phyloP scores from a whole-genome alignment of 1,140 invertebrate genomes.

The Neotoxoptera formosana region DNA sequence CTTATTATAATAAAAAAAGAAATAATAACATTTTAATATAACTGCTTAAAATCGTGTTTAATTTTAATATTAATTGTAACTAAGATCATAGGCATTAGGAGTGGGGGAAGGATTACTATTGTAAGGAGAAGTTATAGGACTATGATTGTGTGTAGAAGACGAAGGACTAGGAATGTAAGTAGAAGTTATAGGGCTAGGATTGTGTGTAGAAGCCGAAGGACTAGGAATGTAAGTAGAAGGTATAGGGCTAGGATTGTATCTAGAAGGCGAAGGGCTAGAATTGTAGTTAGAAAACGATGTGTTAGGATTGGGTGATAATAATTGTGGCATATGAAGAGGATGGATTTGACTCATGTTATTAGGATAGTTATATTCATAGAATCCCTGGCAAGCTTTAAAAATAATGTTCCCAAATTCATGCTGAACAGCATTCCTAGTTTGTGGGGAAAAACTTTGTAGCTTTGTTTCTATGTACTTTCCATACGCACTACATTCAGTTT shows the following conservation, averaged over 20 bases:
- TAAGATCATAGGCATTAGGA: too few relatives aligned
- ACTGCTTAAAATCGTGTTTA: not conserved
- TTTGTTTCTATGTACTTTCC: not conserved
- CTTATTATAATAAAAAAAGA: conserved; percentile 11
- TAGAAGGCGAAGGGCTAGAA: not conserved
- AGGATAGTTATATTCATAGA: not conserved
- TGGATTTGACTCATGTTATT: too few relatives aligned
- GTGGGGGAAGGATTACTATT: too few relatives aligned
- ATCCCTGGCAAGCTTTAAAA: not conserved
- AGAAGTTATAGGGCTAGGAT: too few relatives aligned
- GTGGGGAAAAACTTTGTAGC: not conserved
- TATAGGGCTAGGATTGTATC: not conserved
- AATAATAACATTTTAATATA: not conserved
- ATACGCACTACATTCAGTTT: not conserved
- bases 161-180: not conserved
- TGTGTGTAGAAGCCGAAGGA: not conserved
- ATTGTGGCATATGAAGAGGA: too few relatives aligned
- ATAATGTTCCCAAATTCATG: not conserved
- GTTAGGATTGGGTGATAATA: too few relatives aligned
- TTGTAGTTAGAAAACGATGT: too few relatives aligned
- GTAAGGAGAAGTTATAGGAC: not conserved
- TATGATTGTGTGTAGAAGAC: not conserved
- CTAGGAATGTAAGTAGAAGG: too few relatives aligned
- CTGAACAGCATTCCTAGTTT: not conserved
- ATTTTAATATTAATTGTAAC: too few relatives aligned